Evolutionary conservation across 1,140 invertebrate species (phyloP).

Genomic region (Laupala kohalensis): DNA sequence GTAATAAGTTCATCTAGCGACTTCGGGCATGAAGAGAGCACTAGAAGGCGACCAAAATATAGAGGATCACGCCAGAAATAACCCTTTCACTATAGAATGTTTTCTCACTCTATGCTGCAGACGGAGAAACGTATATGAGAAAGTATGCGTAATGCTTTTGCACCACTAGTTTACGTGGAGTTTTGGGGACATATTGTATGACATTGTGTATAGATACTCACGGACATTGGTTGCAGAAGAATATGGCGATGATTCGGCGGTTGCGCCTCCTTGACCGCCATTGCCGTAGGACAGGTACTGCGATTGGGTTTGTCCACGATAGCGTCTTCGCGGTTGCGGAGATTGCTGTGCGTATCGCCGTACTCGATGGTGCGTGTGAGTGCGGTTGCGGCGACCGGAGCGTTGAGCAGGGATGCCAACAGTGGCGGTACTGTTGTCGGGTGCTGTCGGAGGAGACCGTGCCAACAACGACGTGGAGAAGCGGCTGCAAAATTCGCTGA

Average conservation of each 20-base stretch:
- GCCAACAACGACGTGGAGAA: conserved; percentile 21
- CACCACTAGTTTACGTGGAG: too few species aligned
- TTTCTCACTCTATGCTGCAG: too few species aligned
- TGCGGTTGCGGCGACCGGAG: too few species aligned
- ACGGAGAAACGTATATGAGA: too few species aligned
- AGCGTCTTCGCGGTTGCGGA: conserved; percentile 16
- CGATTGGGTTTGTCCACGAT: conserved; percentile 64
- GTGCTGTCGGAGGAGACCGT: conserved; percentile 16
- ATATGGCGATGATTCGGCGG: conserved; percentile 57
- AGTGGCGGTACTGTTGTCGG: neutral
- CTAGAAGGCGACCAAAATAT: too few species aligned
- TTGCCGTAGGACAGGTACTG: conserved; percentile 56
- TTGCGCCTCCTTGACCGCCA: conserved; percentile 42
- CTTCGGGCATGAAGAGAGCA: too few species aligned
- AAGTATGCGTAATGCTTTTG: too few species aligned
- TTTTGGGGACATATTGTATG: too few species aligned
- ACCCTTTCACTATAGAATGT: too few species aligned
- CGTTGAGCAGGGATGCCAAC: too few species aligned
- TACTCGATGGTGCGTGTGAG: neutral
- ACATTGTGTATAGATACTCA: conserved; percentile 43
- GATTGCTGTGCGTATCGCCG: neutral
- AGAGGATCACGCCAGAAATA: too few species aligned
- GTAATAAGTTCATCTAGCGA: too few species aligned
- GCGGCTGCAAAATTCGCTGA: conserved; percentile 26
- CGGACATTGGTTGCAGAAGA: conserved; percentile 60